phyloP scores from a whole-genome alignment of 2,797 vertebrate species.

The Gymnopithys bicolor region DNA sequence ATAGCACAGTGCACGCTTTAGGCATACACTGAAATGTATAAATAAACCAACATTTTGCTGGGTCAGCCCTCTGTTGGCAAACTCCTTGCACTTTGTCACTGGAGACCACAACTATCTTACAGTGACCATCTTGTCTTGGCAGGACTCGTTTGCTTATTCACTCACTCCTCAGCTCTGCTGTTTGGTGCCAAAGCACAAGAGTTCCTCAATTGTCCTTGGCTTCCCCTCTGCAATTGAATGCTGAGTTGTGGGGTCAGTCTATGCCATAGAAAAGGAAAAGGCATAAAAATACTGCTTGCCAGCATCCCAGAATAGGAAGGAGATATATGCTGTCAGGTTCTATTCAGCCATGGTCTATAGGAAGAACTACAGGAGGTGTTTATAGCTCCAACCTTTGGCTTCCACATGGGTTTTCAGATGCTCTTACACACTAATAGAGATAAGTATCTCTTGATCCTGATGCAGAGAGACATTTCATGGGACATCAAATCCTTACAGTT shows the following conservation, averaged over 20 bases:
- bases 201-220: slow-evolving; percentile 25
- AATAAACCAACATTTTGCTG: slow-evolving; percentile 57
- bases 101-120: slow-evolving; percentile 35
- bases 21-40: not conserved
- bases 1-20: not conserved
- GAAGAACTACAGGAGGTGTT: not conserved
- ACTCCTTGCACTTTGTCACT: slow-evolving; percentile 8
- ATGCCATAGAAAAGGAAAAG: not conserved
- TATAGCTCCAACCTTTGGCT: not conserved
- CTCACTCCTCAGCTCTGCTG: not conserved
- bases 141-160: not conserved
- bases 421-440: not conserved
- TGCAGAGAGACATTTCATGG: not conserved
- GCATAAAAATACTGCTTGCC: not conserved
- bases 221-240: not conserved
- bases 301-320: not conserved
- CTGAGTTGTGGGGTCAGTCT: not conserved
- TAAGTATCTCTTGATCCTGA: not conserved
- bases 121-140: slow-evolving; percentile 54
- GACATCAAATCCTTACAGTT: not conserved
- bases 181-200: slow-evolving; percentile 31
- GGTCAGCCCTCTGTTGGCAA: slow-evolving; percentile 43
- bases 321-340: not conserved
- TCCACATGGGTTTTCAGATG: not conserved
- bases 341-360: not conserved